Percentiles rank a stretch among this genome's conserved stretches.
phyloP scores from a whole-genome alignment of 2,888 invertebrate species.

The Junonia oenone region DNA sequence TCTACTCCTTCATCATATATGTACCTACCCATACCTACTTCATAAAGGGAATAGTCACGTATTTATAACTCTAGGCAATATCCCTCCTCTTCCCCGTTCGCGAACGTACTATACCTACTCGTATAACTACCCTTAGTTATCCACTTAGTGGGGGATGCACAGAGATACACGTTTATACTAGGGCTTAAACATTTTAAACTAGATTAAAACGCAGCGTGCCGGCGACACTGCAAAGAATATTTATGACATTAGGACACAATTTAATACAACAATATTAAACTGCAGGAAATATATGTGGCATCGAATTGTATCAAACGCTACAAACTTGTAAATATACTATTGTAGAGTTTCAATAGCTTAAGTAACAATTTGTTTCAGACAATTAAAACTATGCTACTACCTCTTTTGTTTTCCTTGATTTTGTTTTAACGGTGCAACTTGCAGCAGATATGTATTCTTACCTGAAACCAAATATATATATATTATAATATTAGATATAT shows the following conservation, averaged over 20 bases:
- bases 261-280: neutral
- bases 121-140: no score
- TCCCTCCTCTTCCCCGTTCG: no score
- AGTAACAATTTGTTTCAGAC: neutral
- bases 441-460: no score
- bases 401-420: neutral
- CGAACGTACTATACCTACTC: no score
- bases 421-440: neutral
- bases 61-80: no score
- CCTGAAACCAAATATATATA: no score
- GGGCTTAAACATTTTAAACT: neutral
- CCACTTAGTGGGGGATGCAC: no score
- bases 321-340: neutral
- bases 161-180: neutral
- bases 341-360: neutral
- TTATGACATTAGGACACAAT: neutral
- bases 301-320: neutral
- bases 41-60: no score
- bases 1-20: no score
- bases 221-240: neutral
- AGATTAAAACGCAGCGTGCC: neutral
- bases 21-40: no score
- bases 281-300: conserved; percentile 3
- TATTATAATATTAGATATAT: no score
- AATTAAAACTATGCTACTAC: neutral